Evolutionary conservation across 1,140 invertebrate species (phyloP).

Genomic region (Batillaria attramentaria): DNA sequence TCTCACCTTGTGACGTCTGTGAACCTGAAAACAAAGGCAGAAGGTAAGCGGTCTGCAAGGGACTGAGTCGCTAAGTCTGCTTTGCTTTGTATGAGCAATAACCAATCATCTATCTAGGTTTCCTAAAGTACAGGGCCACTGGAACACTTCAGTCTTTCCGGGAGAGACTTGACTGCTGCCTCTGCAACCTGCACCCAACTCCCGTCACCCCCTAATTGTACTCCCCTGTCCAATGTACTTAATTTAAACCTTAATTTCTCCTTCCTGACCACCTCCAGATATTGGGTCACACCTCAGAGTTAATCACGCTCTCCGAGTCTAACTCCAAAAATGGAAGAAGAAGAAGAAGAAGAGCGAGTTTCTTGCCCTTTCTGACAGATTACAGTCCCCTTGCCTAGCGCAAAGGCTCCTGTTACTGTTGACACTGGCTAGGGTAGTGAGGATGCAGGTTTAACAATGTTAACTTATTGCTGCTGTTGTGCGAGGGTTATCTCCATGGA

Average conservation of each 20-base stretch:
- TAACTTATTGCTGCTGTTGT: too few relatives aligned
- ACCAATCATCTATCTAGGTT: neutral
- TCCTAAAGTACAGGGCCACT: neutral
- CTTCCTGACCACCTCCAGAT: neutral
- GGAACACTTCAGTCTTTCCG: neutral
- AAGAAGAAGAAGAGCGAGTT: neutral
- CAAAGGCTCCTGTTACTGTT: neutral
- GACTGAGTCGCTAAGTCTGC: neutral
- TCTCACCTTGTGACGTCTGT: slow-evolving; percentile 37
- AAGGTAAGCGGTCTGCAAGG: neutral
- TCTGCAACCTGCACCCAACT: neutral
- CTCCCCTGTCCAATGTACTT: neutral
- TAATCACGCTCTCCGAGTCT: neutral
- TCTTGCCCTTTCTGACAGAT: neutral
- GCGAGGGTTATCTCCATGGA: too few relatives aligned
- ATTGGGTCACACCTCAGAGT: neutral
- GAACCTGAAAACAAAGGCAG: slow-evolving; percentile 34
- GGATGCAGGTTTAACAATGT: too few relatives aligned
- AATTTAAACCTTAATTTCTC: neutral
- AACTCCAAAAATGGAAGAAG: neutral
- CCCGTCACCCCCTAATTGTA: too few relatives aligned
- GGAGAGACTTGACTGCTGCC: too few relatives aligned
- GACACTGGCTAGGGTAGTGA: too few relatives aligned
- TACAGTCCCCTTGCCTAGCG: neutral
- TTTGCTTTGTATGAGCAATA: neutral